These are phyloP conservation scores for Conus canariensis DNA, from an alignment of 2,888 invertebrate genomes.

Conservation along the genomic window DNA sequence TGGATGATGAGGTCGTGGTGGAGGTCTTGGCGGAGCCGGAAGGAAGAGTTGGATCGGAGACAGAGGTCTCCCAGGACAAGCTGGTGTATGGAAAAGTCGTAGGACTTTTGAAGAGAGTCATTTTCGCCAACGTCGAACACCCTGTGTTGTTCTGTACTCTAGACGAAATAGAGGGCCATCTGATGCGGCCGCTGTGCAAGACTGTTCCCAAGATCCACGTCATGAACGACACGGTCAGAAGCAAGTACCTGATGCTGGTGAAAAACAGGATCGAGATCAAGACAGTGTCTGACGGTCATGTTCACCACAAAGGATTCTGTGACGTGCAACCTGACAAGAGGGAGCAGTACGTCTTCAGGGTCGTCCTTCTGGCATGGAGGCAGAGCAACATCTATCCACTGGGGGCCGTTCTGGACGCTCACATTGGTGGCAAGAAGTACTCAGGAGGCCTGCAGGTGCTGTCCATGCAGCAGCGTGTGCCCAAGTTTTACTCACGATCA, in stretches of 20 bases:
- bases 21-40: constrained; percentile 44
- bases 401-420: constrained; percentile 58
- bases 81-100: constrained; percentile 56
- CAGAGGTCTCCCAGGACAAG: background rate
- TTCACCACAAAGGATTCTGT: constrained; percentile 39
- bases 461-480: constrained; percentile 43
- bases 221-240: constrained; percentile 28
- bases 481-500: constrained; percentile 35
- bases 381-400: constrained; percentile 55
- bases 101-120: constrained; percentile 51
- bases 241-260: constrained; percentile 4
- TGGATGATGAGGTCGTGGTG: constrained; percentile 50
- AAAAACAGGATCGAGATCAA: constrained; percentile 46
- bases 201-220: constrained; percentile 62
- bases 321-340: constrained; percentile 52
- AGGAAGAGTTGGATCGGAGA: background rate
- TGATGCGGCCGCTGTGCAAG: constrained; percentile 62
- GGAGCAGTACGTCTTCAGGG: constrained; percentile 58
- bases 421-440: constrained; percentile 47
- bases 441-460: constrained; percentile 42
- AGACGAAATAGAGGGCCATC: constrained; percentile 54
- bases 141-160: constrained; percentile 60
- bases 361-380: constrained; percentile 57
- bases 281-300: constrained; percentile 41
- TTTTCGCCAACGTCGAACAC: constrained; percentile 48